A percentile compares a stretch with the other conserved stretches of the same genome.
phyloP scores from a whole-genome alignment of 2,888 invertebrate species.

The Coelopa pilipes region DNA sequence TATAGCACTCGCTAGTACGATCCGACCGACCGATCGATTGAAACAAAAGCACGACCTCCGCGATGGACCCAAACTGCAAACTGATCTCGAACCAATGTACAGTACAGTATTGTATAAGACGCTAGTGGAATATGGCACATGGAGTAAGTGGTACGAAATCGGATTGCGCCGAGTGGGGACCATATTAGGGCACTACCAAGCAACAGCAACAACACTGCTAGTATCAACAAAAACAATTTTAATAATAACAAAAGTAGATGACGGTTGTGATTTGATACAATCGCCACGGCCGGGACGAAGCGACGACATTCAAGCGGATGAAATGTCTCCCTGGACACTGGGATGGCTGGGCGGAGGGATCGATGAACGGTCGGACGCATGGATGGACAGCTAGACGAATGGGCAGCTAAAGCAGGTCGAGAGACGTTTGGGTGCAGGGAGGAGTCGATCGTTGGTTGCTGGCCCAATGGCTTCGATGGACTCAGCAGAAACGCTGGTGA shows the following conservation, averaged over 20 bases:
- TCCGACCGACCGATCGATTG: no score
- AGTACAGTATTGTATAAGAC: no score
- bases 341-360: neutral
- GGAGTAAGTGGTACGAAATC: neutral
- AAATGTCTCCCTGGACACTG: neutral
- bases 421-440: no score
- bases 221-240: no score
- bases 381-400: neutral
- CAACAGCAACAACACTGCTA: no score
- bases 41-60: no score
- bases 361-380: neutral
- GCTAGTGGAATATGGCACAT: neutral
- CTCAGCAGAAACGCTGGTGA: constrained; percentile 11
- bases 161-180: neutral
- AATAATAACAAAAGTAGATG: constrained; percentile 5
- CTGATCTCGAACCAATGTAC: neutral
- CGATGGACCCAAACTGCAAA: constrained; percentile 6
- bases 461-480: neutral
- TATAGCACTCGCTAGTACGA: no score
- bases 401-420: no score
- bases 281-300: neutral
- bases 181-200: no score
- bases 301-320: neutral
- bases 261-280: constrained; percentile 14
- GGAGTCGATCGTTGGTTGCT: neutral